Evolutionary conservation across 2,113 vertebrate species (phyloP).

Genomic region (Saccopteryx leptura): DNA sequence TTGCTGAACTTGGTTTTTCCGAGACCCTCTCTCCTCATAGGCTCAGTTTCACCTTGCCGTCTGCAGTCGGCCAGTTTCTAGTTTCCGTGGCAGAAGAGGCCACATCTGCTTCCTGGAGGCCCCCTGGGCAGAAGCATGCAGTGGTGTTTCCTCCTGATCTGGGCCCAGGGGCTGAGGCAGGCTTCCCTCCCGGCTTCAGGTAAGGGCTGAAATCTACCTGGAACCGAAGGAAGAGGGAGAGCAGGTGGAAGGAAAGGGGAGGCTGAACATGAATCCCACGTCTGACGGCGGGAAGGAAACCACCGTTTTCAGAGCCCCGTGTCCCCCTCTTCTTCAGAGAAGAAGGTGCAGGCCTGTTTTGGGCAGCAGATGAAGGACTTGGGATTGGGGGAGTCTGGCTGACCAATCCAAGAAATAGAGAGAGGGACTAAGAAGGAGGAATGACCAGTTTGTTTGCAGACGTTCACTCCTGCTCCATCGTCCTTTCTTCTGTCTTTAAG

Average conservation of each 20-base stretch:
- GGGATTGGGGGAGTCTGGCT: not conserved
- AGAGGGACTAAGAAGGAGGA: not conserved
- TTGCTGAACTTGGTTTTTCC: constrained; percentile 74
- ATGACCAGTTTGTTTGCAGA: not conserved
- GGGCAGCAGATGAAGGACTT: not conserved
- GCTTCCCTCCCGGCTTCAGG: constrained; percentile 38
- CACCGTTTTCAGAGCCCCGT: not conserved
- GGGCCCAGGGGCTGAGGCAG: constrained; percentile 74
- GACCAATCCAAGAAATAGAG: not conserved
- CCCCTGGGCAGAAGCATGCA: constrained; percentile 73
- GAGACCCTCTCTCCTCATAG: constrained; percentile 58
- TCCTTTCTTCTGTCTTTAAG: constrained; percentile 31
- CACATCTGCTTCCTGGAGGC: constrained; percentile 59
- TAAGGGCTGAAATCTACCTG: constrained; percentile 44
- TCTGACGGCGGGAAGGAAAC: not conserved
- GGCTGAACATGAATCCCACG: accelerated
- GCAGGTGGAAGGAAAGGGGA: not conserved
- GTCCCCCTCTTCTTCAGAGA: not conserved
- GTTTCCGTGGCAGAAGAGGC: constrained; percentile 67
- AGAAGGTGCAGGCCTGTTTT: not conserved
- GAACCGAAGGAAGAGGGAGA: not conserved
- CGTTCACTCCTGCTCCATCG: not conserved
- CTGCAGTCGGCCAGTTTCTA: constrained; percentile 51
- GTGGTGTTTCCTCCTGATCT: constrained; percentile 72
- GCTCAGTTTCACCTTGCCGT: constrained; percentile 31